These are phyloP conservation scores for Peromyscus attwateri DNA, from an alignment of 2,797 vertebrate species.

Conservation along the genomic window DNA sequence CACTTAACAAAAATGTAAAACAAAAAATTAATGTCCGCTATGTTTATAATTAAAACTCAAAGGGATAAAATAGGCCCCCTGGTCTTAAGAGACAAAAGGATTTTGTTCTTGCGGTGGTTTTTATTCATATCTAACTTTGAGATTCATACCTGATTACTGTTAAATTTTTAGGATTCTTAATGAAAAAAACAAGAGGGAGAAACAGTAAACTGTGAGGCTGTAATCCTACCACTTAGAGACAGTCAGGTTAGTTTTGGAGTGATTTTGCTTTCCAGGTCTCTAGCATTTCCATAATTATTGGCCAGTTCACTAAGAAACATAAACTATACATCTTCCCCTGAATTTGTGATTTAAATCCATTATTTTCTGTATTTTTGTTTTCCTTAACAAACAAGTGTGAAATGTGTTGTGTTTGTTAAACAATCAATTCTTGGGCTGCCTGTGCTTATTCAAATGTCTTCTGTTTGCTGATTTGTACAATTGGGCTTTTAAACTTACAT, in stretches of 20 bases:
- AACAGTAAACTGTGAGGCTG: background rate
- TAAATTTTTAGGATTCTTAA: constrained; percentile 42
- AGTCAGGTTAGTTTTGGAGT: constrained; percentile 22
- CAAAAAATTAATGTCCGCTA: constrained; percentile 41
- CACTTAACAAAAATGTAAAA: background rate
- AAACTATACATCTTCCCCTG: background rate
- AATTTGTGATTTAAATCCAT: constrained; percentile 57
- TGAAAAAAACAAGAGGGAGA: background rate
- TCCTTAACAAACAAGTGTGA: constrained; percentile 14
- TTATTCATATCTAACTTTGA: constrained; percentile 57
- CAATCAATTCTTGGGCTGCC: background rate
- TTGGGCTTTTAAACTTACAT: constrained; percentile 4
- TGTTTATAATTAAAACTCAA: constrained; percentile 45
- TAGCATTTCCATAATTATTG: constrained; percentile 37
- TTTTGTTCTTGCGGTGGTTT: constrained; percentile 17
- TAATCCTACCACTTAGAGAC: constrained; percentile 34
- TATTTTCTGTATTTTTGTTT: constrained; percentile 61
- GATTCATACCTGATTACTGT: constrained; percentile 52
- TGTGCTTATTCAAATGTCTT: constrained; percentile 21
- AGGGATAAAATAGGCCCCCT: constrained; percentile 47
- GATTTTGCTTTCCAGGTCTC: constrained; percentile 22
- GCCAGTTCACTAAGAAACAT: constrained; percentile 52
- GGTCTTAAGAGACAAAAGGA: background rate
- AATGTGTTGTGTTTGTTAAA: constrained; percentile 32
- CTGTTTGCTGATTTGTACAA: constrained; percentile 30